These are phyloP conservation scores for Pleuronectes platessa DNA, from an alignment of 2,113 vertebrate genomes.

Conservation along the genomic window DNA sequence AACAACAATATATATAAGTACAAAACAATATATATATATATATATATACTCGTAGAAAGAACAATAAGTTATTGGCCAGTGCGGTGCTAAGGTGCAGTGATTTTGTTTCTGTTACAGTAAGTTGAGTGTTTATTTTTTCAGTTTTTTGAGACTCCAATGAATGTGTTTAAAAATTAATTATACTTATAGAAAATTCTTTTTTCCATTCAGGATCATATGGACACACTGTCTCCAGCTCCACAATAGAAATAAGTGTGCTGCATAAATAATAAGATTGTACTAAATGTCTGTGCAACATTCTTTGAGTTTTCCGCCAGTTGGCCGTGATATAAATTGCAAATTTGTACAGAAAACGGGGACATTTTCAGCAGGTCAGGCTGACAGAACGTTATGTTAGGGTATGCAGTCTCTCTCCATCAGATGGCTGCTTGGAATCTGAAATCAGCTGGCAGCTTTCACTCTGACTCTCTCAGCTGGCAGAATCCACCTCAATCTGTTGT, in stretches of 20 bases:
- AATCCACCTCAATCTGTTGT: conserved; percentile 20
- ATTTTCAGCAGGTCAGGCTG: conserved; percentile 24
- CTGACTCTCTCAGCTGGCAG: conserved; percentile 1
- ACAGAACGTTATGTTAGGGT: conserved; percentile 19
- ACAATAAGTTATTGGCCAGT: no score
- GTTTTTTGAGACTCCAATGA: no score
- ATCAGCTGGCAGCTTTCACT: conserved; percentile 18
- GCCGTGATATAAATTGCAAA: not conserved
- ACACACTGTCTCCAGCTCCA: not conserved
- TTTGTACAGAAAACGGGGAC: not conserved
- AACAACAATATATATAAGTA: no score
- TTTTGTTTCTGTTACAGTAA: no score
- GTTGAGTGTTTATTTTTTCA: no score
- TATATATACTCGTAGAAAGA: no score
- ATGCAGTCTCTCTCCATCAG: conserved; percentile 20
- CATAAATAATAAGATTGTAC: not conserved
- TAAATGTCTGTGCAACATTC: not conserved
- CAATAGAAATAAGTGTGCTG: not conserved
- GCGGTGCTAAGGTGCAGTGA: no score
- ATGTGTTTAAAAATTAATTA: no score
- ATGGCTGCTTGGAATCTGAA: conserved; percentile 33
- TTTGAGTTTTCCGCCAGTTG: not conserved
- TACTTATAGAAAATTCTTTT: no score
- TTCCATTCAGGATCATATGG: not conserved
- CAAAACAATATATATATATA: no score